Conservation (phyloP, 2,797 vertebrate species). For the Poeciliopsis paucimaculata region DNA sequence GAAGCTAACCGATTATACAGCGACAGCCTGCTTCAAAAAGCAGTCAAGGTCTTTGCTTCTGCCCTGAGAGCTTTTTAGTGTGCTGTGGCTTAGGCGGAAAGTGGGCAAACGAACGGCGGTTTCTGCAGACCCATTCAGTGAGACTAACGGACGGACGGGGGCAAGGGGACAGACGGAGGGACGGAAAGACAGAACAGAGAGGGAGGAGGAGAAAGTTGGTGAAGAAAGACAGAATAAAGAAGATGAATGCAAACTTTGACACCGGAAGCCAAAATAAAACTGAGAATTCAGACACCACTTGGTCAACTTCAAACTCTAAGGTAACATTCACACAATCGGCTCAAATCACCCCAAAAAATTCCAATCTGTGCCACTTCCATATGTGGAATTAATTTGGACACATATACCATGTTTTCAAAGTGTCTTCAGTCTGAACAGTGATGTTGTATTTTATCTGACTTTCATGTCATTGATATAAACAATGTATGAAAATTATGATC, state of each 20-base stretch:
- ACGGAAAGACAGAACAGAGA: constrained; percentile 13
- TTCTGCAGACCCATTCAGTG: constrained; percentile 54
- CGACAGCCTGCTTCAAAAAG: constrained; percentile 80
- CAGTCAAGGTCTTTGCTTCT: constrained; percentile 78
- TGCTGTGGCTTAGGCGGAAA: constrained; percentile 60
- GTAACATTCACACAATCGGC: no score
- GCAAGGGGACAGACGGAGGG: constrained; percentile 18
- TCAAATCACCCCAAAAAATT: no score
- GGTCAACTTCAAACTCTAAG: not conserved
- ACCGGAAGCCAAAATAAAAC: not conserved
- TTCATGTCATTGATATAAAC: no score
- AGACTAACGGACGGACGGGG: constrained; percentile 51
- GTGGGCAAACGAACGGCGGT: constrained; percentile 61
- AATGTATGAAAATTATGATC: no score
- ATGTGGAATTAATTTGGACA: no score
- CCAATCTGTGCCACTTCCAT: no score
- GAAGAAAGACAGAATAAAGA: constrained; percentile 17
- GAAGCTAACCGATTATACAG: constrained; percentile 81
- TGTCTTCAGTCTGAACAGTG: no score
- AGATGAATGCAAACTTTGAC: constrained; percentile 20
- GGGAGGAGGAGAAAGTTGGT: constrained; percentile 20
- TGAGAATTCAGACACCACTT: constrained; percentile 30
- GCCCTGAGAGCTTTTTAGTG: constrained; percentile 70
- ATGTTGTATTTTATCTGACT: no score
- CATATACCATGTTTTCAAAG: no score